Conservation (phyloP, 2,797 vertebrate species). For the Rhinogobio ventralis region DNA sequence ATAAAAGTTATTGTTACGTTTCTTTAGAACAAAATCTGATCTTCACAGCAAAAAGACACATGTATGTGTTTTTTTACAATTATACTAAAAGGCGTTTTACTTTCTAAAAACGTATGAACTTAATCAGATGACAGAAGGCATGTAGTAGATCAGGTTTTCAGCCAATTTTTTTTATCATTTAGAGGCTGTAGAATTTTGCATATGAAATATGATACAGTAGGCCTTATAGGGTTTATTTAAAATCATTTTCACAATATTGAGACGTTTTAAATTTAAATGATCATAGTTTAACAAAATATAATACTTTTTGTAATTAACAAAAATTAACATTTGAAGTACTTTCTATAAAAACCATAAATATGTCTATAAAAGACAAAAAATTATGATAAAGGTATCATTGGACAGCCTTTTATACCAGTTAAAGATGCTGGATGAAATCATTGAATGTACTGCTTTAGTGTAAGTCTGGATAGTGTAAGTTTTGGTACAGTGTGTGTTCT, state of each 20-base stretch:
- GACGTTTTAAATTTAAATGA: not conserved
- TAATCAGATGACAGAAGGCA: not conserved
- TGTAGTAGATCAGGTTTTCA: constrained; percentile 33
- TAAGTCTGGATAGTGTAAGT: too few relatives aligned
- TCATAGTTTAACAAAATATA: not conserved
- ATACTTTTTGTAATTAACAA: not conserved
- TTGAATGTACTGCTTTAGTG: not conserved
- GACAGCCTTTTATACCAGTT: not conserved
- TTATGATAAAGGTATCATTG: too few relatives aligned
- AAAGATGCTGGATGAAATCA: not conserved
- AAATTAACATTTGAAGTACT: not conserved
- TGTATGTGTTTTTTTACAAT: not conserved
- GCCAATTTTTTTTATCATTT: too few relatives aligned
- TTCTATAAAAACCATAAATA: not conserved
- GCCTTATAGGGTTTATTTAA: not conserved
- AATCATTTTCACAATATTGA: not conserved
- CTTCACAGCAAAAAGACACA: too few relatives aligned
- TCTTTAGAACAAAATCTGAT: too few relatives aligned
- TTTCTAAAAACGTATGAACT: not conserved
- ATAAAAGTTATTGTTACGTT: too few relatives aligned
- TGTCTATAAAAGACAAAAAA: not conserved
- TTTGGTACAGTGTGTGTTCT: not conserved
- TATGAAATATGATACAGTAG: not conserved
- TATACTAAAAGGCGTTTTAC: not conserved
- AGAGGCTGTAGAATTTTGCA: not conserved